A percentile compares a stretch with the other conserved stretches of the same genome.
Evolutionary conservation across 2,888 invertebrate species (phyloP).

Genomic region (Glyphotaelius pellucidus): DNA sequence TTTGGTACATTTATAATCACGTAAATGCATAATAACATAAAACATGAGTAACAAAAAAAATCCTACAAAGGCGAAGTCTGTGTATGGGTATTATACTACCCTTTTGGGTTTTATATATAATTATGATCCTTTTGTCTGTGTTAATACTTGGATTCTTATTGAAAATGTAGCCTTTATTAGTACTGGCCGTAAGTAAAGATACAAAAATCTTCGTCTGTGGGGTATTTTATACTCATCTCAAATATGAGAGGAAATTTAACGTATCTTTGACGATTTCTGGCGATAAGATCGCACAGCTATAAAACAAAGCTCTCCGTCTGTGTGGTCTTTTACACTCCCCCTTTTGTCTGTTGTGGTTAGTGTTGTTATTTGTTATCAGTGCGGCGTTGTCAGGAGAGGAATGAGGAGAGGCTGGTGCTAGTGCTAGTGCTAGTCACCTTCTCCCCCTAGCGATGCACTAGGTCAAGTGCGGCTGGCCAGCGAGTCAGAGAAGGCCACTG

Average conservation of each 20-base stretch:
- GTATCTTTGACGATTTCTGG: not conserved
- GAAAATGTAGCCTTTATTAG: not conserved
- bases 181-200: too few species aligned
- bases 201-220: not conserved
- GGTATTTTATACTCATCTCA: not conserved
- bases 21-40: too few species aligned
- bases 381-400: slow-evolving; percentile 72
- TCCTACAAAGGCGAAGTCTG: too few species aligned
- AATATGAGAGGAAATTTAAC: too few species aligned
- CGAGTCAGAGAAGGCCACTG: slow-evolving; percentile 73
- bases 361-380: slow-evolving; percentile 36
- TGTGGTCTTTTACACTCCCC: not conserved
- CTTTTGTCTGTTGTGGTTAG: not conserved
- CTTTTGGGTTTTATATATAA: too few species aligned
- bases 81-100: too few species aligned
- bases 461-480: slow-evolving; percentile 76
- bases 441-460: slow-evolving; percentile 73
- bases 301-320: not conserved
- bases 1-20: too few species aligned
- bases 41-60: too few species aligned
- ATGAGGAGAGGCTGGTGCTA: slow-evolving; percentile 71
- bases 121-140: too few species aligned
- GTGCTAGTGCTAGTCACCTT: slow-evolving; percentile 69
- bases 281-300: not conserved
- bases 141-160: too few species aligned